Evolutionary conservation across 1,140 invertebrate genomes (phyloP).

Genomic region (Euborellia annulipes): DNA sequence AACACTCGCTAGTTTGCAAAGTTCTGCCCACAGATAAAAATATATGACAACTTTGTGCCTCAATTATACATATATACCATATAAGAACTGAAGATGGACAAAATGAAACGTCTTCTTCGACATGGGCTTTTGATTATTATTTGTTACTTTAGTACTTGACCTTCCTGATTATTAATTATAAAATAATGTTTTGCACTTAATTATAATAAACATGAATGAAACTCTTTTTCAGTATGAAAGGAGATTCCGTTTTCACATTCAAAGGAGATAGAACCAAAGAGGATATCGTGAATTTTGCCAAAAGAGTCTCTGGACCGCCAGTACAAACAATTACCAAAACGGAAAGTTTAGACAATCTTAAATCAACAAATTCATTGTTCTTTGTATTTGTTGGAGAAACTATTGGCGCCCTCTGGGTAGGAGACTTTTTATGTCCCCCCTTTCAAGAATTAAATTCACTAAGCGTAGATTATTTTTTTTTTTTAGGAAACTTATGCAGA

Average conservation of each 20-base stretch:
- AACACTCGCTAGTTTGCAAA: too few relatives aligned
- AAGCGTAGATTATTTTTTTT: conserved; percentile 2
- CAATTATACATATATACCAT: too few relatives aligned
- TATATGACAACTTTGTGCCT: too few relatives aligned
- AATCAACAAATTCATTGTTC: conserved; percentile 60
- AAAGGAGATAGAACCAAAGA: conserved; percentile 79
- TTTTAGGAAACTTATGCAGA: conserved; percentile 55
- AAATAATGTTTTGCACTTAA: too few relatives aligned
- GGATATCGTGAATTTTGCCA: conserved; percentile 85
- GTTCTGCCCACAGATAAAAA: too few relatives aligned
- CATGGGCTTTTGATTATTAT: conserved; percentile 6
- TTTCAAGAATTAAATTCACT: background rate
- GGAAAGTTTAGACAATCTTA: conserved; percentile 59
- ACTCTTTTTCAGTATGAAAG: conserved; percentile 75
- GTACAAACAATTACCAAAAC: conserved; percentile 60
- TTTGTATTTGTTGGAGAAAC: conserved; percentile 74
- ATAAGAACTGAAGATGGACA: too few relatives aligned
- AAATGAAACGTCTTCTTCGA: conserved; percentile 3
- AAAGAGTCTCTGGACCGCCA: conserved; percentile 72
- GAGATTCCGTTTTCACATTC: conserved; percentile 62
- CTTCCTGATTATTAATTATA: too few relatives aligned
- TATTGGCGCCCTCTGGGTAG: conserved; percentile 61
- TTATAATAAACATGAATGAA: too few relatives aligned
- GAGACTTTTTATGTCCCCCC: too few relatives aligned
- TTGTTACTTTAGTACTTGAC: too few relatives aligned